Base-by-base conservation (phyloP, 1,140 invertebrate species). In the Belonocnema kinseyi region DNA sequence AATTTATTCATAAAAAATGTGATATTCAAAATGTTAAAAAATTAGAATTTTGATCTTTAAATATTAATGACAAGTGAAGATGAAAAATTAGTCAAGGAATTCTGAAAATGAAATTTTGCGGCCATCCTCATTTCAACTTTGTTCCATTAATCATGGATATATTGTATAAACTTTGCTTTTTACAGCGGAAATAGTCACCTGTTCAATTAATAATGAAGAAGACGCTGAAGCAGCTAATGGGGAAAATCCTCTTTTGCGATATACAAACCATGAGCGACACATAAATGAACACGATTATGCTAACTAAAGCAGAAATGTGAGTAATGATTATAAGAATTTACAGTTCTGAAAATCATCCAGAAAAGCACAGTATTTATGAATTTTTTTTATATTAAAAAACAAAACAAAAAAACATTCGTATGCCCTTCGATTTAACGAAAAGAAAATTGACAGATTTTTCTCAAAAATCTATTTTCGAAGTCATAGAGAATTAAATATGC, bases 241-340 rank as follows among this genome's bases (percentile, higher is more conserved):
- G 12, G 85, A 83, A 6, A 87, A 90, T 84, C 90, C 89, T 46
- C 80, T 91, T 56, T 77, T 92, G 21, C 83, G 82, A 21, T 91
- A 90, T 51, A 91, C 90, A 10, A 90, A 92, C 81, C 90, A 92
- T 40, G 90, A 91, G 61, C 91, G 91, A 82, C 86, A 89, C 75
- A 77, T 80, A 12, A 80, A 83, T 16, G 74, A 82, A 40, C 75
- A 83, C 0, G 85, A 85, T 56, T 78, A 79, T 33, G 76, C 82
- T n/a, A 84, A 85, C 71, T 85, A 83, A 82, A 40, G 81, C 75
- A 82, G 52, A 56, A 79, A 17, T 51, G 61, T 50, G 33, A 66
- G 58, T 66, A 33, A 66, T 40, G 58, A 66, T 66, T 0, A 33
- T 33, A 66, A 11, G 33, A 66, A 66, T 16, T 66, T 33, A 40